Percentiles rank a stretch among this genome's conserved stretches.
Evolutionary conservation across 2,888 invertebrate genomes (phyloP).

Genomic region (Tenodera sinensis): DNA sequence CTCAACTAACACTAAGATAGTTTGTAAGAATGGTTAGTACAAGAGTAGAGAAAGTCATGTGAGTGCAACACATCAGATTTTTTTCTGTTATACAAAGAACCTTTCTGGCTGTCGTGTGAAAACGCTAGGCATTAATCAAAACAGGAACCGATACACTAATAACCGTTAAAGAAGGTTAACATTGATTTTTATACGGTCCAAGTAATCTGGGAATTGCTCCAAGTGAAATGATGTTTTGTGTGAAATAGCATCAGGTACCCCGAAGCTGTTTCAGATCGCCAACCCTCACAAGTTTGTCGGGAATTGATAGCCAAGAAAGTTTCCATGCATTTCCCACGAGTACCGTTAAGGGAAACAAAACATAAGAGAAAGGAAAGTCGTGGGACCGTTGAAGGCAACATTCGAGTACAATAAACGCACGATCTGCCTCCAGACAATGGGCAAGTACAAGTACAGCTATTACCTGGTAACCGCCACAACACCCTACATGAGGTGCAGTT

Average conservation of each 20-base stretch:
- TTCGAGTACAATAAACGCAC: background rate
- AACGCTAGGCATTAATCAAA: no score
- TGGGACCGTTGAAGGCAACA: background rate
- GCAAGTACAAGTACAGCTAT: background rate
- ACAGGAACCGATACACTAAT: no score
- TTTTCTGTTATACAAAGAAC: no score
- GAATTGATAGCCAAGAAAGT: background rate
- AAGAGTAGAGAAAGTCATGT: no score
- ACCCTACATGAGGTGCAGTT: no score
- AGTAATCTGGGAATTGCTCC: background rate
- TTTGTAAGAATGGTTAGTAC: no score
- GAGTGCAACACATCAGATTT: no score
- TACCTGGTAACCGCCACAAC: no score
- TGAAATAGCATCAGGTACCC: background rate
- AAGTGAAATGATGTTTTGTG: background rate
- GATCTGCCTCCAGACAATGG: background rate
- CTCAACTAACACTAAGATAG: no score
- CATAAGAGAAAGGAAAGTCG: background rate
- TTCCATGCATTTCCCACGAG: background rate
- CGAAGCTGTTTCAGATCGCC: background rate
- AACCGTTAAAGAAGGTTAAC: no score
- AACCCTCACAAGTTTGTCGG: background rate
- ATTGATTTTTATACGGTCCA: background rate
- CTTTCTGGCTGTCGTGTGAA: no score
- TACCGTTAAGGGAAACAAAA: background rate